Conservation (phyloP, 2,888 invertebrate genomes). For the Magallana nippona region DNA sequence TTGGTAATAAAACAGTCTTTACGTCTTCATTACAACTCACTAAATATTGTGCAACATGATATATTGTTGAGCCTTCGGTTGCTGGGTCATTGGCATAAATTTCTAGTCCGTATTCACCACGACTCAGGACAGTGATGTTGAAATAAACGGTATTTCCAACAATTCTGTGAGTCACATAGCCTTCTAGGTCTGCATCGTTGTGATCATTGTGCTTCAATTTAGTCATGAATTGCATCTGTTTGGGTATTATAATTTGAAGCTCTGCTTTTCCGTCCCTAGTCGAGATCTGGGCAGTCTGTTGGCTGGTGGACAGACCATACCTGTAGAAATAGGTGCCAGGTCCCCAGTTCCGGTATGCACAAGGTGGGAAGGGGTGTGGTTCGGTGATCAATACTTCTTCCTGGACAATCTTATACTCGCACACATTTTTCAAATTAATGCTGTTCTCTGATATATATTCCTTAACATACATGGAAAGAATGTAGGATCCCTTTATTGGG, state of each 20-base stretch:
- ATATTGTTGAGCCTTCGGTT: conserved; percentile 77
- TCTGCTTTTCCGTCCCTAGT: conserved; percentile 78
- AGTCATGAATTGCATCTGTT: conserved; percentile 78
- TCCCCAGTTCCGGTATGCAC: conserved; percentile 79
- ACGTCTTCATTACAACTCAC: conserved; percentile 77
- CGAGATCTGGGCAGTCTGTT: conserved; percentile 76
- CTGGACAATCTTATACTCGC: conserved; percentile 79
- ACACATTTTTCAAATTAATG: conserved; percentile 79
- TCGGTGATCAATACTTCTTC: conserved; percentile 64
- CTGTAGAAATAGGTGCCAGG: conserved; percentile 76
- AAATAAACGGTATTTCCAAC: conserved; percentile 79
- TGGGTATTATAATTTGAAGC: conserved; percentile 75
- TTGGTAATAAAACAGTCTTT: conserved; percentile 75
- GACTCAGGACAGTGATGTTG: conserved; percentile 75
- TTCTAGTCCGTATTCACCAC: conserved; percentile 79
- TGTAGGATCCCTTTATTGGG: conserved; percentile 78
- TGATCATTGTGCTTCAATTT: conserved; percentile 77
- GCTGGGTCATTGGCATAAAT: conserved; percentile 79
- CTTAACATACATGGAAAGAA: conserved; percentile 79
- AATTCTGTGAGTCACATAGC: conserved; percentile 77
- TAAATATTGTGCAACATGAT: conserved; percentile 78
- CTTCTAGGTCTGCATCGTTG: conserved; percentile 76
- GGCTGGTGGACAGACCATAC: conserved; percentile 76
- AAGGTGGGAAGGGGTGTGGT: conserved; percentile 79
- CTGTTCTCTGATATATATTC: conserved; percentile 77